phyloP scores from a whole-genome alignment of 2,797 vertebrate species.

The Epinephelus awoara region DNA sequence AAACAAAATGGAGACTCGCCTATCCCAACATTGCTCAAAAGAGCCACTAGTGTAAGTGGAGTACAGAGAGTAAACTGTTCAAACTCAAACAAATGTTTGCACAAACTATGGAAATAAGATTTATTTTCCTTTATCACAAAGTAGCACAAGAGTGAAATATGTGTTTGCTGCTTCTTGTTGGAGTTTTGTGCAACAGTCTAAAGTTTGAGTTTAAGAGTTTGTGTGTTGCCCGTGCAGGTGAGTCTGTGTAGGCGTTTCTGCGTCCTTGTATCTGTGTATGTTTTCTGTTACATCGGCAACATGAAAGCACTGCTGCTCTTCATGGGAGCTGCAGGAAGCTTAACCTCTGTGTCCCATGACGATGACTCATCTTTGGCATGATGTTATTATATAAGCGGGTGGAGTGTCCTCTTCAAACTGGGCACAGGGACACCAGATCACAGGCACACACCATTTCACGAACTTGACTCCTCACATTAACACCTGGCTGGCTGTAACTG shows the following conservation, averaged over 20 bases:
- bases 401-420: constrained; percentile 21
- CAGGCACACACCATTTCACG: neutral
- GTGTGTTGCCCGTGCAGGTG: neutral
- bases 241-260: too few species aligned
- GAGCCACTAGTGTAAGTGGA: too few species aligned
- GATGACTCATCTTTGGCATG: constrained; percentile 51
- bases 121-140: too few species aligned
- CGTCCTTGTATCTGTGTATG: neutral
- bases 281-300: neutral
- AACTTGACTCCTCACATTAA: constrained; percentile 11
- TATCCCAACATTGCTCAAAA: too few species aligned
- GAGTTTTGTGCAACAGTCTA: too few species aligned
- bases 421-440: constrained; percentile 21
- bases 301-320: constrained; percentile 13
- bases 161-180: neutral
- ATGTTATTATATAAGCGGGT: constrained; percentile 43
- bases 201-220: neutral
- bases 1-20: too few species aligned
- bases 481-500: constrained; percentile 10
- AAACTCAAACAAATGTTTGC: too few species aligned
- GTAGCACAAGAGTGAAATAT: neutral
- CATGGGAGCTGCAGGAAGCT: constrained; percentile 15
- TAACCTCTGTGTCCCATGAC: constrained; percentile 31
- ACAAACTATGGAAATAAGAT: too few species aligned
- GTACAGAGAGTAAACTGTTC: too few species aligned